Percentiles rank a stretch among this genome's conserved stretches.
Conservation (phyloP, 2,113 vertebrate species). For the Etia nguti region DNA sequence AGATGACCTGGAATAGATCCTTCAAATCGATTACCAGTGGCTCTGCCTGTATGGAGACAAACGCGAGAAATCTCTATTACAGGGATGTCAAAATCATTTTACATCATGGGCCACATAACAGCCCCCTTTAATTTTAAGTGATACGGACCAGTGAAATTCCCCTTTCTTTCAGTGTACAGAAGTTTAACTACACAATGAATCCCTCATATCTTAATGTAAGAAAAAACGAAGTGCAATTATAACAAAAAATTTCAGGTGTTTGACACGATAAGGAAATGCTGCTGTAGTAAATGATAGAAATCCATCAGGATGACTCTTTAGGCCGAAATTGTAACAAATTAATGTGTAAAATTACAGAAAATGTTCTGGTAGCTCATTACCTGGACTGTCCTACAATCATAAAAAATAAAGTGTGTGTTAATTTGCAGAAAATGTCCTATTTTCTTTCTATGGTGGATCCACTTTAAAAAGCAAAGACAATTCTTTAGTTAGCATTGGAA, state of each 20-base stretch:
- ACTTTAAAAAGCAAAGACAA: background rate
- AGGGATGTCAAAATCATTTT: background rate
- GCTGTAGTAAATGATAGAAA: background rate
- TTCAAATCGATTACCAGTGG: slow-evolving; percentile 92
- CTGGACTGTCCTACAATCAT: background rate
- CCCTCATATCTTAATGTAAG: background rate
- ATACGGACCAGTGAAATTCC: background rate
- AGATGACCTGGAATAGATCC: slow-evolving; percentile 94
- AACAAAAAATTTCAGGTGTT: background rate
- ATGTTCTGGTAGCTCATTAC: background rate
- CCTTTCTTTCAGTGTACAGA: background rate
- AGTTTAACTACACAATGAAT: background rate
- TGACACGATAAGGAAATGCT: background rate
- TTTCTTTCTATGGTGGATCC: fast-evolving
- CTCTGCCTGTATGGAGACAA: slow-evolving; percentile 77
- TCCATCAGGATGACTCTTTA: background rate
- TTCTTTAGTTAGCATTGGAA: background rate
- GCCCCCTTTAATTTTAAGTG: background rate
- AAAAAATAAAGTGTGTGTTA: background rate
- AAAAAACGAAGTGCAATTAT: background rate
- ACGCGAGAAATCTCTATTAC: background rate
- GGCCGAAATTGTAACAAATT: background rate
- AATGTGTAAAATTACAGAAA: background rate
- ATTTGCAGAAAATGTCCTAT: background rate
- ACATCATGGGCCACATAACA: background rate